Evolutionary conservation across 2,888 invertebrate genomes (phyloP).

Genomic region (Liposcelis brunnea): DNA sequence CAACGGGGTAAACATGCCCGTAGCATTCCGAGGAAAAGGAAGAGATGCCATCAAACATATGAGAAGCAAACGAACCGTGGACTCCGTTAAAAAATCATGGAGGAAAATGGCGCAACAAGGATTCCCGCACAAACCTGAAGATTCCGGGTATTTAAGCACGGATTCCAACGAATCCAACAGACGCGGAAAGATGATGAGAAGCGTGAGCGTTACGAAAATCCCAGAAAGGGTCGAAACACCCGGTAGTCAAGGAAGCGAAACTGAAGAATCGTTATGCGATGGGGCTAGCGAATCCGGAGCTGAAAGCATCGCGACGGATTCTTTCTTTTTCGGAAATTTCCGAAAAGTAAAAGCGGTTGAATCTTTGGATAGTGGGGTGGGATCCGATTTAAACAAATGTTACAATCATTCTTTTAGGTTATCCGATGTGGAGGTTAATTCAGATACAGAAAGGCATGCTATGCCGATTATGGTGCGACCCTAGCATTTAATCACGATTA

Average conservation of each 20-base stretch:
- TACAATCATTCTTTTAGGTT: constrained; percentile 6
- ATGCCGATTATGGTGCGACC: constrained; percentile 4
- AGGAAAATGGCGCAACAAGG: constrained; percentile 21
- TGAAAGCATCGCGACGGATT: constrained; percentile 73
- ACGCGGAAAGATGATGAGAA: not conserved
- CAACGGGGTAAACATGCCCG: constrained; percentile 9
- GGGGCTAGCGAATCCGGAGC: constrained; percentile 75
- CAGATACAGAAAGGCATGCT: constrained; percentile 3
- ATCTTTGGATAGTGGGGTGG: constrained; percentile 27
- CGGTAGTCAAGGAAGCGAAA: constrained; percentile 34
- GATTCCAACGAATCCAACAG: constrained; percentile 39
- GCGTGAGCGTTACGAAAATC: constrained; percentile 4
- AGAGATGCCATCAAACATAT: constrained; percentile 12
- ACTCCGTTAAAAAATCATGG: constrained; percentile 22
- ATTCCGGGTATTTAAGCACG: constrained; percentile 72
- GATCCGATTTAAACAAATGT: constrained; percentile 11
- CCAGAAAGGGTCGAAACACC: constrained; percentile 15
- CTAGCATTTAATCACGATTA: not conserved
- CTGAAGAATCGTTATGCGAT: constrained; percentile 63
- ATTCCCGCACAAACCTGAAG: constrained; percentile 38
- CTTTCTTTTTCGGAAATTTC: constrained; percentile 65
- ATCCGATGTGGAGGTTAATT: constrained; percentile 8
- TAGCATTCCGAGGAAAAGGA: not conserved
- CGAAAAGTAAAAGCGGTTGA: constrained; percentile 29
- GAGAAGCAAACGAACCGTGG: constrained; percentile 17